These are phyloP conservation scores for Euplexia lucipara DNA, from an alignment of 2,888 invertebrate genomes.

Conservation along the genomic window DNA sequence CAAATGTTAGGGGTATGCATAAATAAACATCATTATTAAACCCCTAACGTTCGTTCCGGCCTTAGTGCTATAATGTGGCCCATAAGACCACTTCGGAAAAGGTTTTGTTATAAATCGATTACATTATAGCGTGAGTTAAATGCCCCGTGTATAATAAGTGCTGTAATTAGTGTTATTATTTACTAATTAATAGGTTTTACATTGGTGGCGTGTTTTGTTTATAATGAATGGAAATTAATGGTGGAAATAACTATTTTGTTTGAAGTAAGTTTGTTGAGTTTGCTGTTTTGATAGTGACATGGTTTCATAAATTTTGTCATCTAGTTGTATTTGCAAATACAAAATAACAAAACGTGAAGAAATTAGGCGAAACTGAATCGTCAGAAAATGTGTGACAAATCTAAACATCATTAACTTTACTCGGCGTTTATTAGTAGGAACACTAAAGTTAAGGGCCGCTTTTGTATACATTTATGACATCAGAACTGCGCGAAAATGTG, in stretches of 20 bases:
- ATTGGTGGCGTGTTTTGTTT: neutral
- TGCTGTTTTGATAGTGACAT: no score
- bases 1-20: constrained; percentile 12
- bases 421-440: no score
- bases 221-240: neutral
- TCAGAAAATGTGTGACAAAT: no score
- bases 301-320: no score
- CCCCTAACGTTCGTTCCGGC: constrained; percentile 10
- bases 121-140: constrained; percentile 31
- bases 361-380: no score
- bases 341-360: no score
- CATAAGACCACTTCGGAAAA: constrained; percentile 23
- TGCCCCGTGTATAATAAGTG: constrained; percentile 23
- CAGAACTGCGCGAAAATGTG: no score
- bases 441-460: no score
- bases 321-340: no score
- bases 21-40: constrained; percentile 43
- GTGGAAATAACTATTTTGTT: neutral
- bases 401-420: no score
- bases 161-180: constrained; percentile 29
- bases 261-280: neutral
- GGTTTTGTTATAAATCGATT: constrained; percentile 38
- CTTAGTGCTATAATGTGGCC: constrained; percentile 35
- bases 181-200: constrained; percentile 21
- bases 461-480: no score